Conservation (phyloP, 1,140 invertebrate genomes). For the Aphaenogaster rudis region DNA sequence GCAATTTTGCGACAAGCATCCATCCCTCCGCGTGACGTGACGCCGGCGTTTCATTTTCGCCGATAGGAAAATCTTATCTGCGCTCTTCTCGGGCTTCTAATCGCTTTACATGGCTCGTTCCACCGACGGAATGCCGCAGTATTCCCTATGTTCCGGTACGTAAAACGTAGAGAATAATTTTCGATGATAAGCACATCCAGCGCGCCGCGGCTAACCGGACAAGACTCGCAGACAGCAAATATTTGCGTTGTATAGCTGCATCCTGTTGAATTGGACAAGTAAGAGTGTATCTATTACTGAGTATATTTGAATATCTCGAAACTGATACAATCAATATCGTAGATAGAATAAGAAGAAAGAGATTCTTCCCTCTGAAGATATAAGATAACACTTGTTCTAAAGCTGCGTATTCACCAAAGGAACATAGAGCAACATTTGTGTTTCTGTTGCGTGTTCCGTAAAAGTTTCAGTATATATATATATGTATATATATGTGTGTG, state of each 20-base stretch:
- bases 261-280: constrained; percentile 46
- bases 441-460: too few relatives aligned
- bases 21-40: background rate
- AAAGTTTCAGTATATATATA: too few relatives aligned
- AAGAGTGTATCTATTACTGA: constrained; percentile 5
- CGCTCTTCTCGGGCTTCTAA: constrained; percentile 8
- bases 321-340: constrained; percentile 19
- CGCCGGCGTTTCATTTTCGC: background rate
- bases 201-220: background rate
- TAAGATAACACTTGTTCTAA: background rate
- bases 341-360: constrained; percentile 5
- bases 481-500: too few relatives aligned
- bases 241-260: constrained; percentile 35
- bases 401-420: too few relatives aligned
- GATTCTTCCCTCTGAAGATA: background rate
- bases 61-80: constrained; percentile 40
- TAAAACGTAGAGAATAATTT: constrained; percentile 45
- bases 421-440: too few relatives aligned
- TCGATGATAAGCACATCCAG: constrained; percentile 41
- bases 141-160: background rate
- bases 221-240: constrained; percentile 41
- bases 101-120: constrained; percentile 42
- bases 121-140: constrained; percentile 1
- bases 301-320: constrained; percentile 54
- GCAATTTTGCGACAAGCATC: background rate